phyloP scores from a whole-genome alignment of 2,113 vertebrate genomes.

The Reinhardtius hippoglossoides region DNA sequence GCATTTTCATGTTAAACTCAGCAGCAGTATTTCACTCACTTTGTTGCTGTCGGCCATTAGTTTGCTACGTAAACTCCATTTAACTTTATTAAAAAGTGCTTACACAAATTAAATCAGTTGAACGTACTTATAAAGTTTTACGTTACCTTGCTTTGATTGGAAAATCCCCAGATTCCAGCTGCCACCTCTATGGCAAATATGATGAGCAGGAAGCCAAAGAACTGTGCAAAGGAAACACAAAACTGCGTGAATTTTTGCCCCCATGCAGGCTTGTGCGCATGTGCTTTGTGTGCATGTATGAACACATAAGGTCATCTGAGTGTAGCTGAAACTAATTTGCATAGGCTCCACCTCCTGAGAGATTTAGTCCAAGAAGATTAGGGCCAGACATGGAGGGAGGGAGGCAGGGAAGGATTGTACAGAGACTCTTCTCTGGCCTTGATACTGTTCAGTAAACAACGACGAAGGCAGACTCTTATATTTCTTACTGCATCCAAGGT shows the following conservation, averaged over 20 bases:
- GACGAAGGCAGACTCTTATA: conserved; percentile 19
- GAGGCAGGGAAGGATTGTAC: conserved; percentile 20
- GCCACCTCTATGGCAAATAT: conserved; percentile 96
- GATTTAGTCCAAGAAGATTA: conserved; percentile 74
- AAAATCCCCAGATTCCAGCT: conserved; percentile 95
- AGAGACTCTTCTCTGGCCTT: conserved; percentile 51
- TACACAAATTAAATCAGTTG: conserved; percentile 3
- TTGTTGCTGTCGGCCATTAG: not conserved
- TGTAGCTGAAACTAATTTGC: conserved; percentile 46
- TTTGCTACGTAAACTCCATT: not conserved
- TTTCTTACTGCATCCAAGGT: conserved; percentile 18
- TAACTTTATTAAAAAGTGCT: not conserved
- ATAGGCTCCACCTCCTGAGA: conserved; percentile 51
- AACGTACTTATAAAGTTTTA: not conserved
- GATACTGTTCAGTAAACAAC: conserved; percentile 46
- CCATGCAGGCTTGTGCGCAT: not conserved
- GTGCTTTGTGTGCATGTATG: not conserved
- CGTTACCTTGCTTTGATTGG: conserved; percentile 91
- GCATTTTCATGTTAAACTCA: not conserved
- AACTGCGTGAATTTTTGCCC: conserved; percentile 6
- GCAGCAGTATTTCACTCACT: not conserved
- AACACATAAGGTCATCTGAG: conserved; percentile 60
- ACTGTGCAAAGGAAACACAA: conserved; percentile 79
- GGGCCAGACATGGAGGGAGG: conserved; percentile 11
- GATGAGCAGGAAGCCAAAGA: conserved; percentile 93